Conservation (phyloP, 2,113 vertebrate species). For the Ploceus nigricollis region DNA sequence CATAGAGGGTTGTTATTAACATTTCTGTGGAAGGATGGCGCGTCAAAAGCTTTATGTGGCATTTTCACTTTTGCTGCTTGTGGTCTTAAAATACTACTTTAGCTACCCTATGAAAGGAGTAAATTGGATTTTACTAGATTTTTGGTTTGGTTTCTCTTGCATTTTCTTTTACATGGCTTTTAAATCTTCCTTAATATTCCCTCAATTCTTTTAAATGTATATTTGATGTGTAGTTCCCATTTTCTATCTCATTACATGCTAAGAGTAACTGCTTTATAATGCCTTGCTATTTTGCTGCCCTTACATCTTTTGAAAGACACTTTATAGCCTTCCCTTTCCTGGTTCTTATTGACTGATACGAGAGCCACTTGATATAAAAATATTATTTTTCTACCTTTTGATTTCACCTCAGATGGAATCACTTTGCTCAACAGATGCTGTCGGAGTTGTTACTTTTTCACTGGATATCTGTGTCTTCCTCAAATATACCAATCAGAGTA, state of each 20-base stretch:
- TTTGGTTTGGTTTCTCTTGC: fast-evolving
- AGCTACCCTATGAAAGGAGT: neutral
- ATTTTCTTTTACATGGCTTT: neutral
- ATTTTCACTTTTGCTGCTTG: neutral
- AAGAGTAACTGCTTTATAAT: neutral
- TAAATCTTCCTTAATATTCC: neutral
- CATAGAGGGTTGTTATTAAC: neutral
- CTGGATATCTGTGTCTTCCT: neutral
- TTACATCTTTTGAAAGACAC: neutral
- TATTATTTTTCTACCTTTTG: neutral
- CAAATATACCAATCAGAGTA: neutral
- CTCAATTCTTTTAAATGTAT: neutral
- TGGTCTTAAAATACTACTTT: neutral
- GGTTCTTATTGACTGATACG: neutral
- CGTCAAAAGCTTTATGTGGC: neutral
- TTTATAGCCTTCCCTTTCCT: neutral
- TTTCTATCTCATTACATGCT: neutral
- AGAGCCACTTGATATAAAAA: neutral
- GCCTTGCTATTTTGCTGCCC: neutral
- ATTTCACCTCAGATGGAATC: neutral
- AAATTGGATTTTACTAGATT: neutral
- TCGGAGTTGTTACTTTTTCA: neutral
- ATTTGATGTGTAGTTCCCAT: neutral
- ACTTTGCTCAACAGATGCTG: neutral
- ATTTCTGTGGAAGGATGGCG: neutral